Percentiles rank a stretch among this genome's conserved stretches.
These are phyloP conservation scores for Crematogaster levior DNA, from an alignment of 2,888 invertebrate genomes.

Conservation along the genomic window DNA sequence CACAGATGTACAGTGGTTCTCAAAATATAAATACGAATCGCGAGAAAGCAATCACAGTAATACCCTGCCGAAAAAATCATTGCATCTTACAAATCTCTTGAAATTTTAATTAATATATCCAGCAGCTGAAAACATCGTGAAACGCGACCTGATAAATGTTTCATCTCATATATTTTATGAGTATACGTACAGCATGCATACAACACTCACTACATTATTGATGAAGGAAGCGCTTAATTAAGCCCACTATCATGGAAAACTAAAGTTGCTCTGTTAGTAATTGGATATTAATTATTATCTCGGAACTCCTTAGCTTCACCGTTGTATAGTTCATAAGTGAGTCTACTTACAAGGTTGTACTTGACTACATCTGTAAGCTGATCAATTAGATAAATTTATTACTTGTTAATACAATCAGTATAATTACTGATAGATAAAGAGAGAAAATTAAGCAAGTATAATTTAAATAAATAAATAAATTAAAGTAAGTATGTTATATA, in stretches of 20 bases:
- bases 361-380: not conserved
- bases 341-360: slow-evolving; percentile 31
- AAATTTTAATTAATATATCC: not conserved
- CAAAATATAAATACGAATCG: not conserved
- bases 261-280: slow-evolving; percentile 71
- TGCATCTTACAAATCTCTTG: not conserved
- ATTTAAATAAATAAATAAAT: not conserved
- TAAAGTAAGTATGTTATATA: not conserved
- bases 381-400: not conserved
- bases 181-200: not conserved
- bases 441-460: not conserved
- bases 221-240: slow-evolving; percentile 73
- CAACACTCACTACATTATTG: slow-evolving; percentile 63
- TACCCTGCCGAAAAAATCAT: not conserved
- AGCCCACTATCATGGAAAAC: slow-evolving; percentile 71
- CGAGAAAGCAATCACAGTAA: not conserved
- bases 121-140: not conserved
- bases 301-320: slow-evolving; percentile 63
- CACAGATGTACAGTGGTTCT: slow-evolving; percentile 22
- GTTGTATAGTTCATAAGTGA: slow-evolving; percentile 54
- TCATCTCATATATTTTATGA: not conserved
- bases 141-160: not conserved
- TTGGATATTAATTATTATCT: slow-evolving; percentile 74
- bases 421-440: not conserved
- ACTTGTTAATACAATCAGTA: too few species aligned